Evolutionary conservation across 2,113 vertebrate genomes (phyloP).

Genomic region (Diadophis punctatus): DNA sequence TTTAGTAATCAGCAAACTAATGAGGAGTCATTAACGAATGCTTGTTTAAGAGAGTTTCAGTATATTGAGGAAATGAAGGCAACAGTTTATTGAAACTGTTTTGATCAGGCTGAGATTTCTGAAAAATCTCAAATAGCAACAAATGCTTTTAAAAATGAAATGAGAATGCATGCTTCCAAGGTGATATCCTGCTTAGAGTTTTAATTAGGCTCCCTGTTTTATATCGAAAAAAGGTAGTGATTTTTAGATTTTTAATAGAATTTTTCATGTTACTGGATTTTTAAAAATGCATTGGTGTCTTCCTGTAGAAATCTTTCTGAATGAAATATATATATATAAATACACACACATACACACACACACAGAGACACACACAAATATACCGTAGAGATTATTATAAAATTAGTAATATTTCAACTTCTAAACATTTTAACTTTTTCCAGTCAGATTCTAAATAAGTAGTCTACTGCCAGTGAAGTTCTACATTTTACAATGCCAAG

Average conservation of each 20-base stretch:
- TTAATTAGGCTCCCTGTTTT: background rate
- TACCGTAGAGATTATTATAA: background rate
- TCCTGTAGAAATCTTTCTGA: background rate
- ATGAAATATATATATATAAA: background rate
- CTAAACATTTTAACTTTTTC: background rate
- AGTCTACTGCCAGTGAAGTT: background rate
- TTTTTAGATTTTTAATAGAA: background rate
- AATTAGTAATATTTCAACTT: background rate
- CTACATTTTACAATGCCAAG: background rate
- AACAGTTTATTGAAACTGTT: background rate
- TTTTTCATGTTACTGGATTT: background rate
- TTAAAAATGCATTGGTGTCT: background rate
- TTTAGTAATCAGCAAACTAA: background rate
- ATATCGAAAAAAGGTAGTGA: background rate
- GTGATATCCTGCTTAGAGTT: background rate
- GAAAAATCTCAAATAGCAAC: background rate
- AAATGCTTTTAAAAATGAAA: conserved; percentile 7
- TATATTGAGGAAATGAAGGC: background rate
- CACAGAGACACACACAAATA: too few species aligned
- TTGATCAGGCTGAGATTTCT: background rate
- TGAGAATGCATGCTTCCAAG: background rate
- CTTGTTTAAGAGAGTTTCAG: background rate
- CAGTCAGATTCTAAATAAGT: background rate
- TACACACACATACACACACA: too few species aligned
- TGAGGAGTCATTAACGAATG: background rate